These are phyloP conservation scores for Sclerodermus sp. DNA, from an alignment of 2,888 invertebrate species.

Conservation along the genomic window DNA sequence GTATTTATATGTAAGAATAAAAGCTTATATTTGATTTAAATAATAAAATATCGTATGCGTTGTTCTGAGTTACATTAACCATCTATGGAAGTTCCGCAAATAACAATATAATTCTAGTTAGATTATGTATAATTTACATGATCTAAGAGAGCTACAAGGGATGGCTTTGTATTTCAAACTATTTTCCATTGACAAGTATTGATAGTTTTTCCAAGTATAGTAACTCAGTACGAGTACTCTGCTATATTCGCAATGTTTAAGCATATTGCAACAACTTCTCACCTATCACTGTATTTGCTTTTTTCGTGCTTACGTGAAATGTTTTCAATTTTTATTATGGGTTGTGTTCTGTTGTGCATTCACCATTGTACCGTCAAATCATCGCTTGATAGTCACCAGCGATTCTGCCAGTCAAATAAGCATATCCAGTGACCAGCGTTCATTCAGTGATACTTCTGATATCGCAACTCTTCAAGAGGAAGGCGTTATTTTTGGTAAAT, in stretches of 20 bases:
- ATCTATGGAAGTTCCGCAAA: constrained; percentile 10
- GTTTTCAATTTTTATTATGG: constrained; percentile 35
- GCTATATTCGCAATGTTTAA: no score
- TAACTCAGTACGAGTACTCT: no score
- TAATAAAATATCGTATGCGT: constrained; percentile 22
- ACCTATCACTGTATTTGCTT: constrained; percentile 34
- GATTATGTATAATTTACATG: no score
- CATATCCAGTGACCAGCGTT: constrained; percentile 57
- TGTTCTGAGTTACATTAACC: constrained; percentile 18
- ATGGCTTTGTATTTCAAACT: no score
- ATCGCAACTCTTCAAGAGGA: constrained; percentile 56
- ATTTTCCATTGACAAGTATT: no score
- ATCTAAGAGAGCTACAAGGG: no score
- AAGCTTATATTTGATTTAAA: constrained; percentile 9
- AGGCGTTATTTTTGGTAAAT: constrained; percentile 55
- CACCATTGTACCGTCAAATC: constrained; percentile 50
- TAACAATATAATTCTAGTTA: constrained; percentile 3
- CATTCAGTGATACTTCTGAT: constrained; percentile 55
- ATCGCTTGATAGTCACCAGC: constrained; percentile 56
- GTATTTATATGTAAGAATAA: constrained; percentile 19
- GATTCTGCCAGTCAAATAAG: constrained; percentile 58
- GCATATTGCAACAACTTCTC: no score
- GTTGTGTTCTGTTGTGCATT: constrained; percentile 50
- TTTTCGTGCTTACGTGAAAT: constrained; percentile 41
- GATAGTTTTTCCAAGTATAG: no score